These are phyloP conservation scores for Macrobrachium nipponense DNA, from an alignment of 1,140 invertebrate genomes.

Conservation along the genomic window DNA sequence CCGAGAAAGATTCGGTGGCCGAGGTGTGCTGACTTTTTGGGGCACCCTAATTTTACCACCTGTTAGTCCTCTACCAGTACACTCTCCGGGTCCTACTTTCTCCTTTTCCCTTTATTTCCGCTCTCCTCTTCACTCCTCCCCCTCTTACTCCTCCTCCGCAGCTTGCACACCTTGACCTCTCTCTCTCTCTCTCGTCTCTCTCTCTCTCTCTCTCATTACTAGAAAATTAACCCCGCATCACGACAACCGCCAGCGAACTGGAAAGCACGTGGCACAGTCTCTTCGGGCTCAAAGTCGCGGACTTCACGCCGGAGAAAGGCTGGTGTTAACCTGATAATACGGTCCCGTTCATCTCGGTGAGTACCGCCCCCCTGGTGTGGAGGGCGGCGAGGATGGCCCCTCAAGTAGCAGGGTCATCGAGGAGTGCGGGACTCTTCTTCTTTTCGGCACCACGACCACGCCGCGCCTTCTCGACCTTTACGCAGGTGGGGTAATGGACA, in stretches of 20 bases:
- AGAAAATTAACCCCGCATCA: constrained; percentile 41
- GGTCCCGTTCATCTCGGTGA: constrained; percentile 41
- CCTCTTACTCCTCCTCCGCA: not conserved
- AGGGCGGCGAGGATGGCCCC: constrained; percentile 2
- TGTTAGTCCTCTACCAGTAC: not conserved
- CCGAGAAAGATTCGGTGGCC: too few relatives aligned
- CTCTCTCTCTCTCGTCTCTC: too few relatives aligned
- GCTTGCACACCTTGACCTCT: not conserved
- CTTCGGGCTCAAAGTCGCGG: constrained; percentile 17
- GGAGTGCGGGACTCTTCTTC: too few relatives aligned
- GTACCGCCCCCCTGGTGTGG: not conserved
- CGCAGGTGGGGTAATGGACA: constrained; percentile 1
- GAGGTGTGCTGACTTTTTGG: not conserved
- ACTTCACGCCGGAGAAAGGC: constrained; percentile 13
- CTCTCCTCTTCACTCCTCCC: not conserved
- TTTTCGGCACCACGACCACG: too few relatives aligned
- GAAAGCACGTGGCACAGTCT: constrained; percentile 46
- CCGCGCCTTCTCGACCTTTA: not conserved
- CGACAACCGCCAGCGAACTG: constrained; percentile 41
- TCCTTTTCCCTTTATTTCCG: not conserved
- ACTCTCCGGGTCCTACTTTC: not conserved
- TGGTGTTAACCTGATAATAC: constrained; percentile 48
- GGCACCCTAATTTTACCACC: not conserved
- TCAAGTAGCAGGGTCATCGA: not conserved
- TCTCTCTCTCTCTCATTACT: not conserved